phyloP scores from a whole-genome alignment of 2,888 invertebrate genomes.

The Cephus pulcher region DNA sequence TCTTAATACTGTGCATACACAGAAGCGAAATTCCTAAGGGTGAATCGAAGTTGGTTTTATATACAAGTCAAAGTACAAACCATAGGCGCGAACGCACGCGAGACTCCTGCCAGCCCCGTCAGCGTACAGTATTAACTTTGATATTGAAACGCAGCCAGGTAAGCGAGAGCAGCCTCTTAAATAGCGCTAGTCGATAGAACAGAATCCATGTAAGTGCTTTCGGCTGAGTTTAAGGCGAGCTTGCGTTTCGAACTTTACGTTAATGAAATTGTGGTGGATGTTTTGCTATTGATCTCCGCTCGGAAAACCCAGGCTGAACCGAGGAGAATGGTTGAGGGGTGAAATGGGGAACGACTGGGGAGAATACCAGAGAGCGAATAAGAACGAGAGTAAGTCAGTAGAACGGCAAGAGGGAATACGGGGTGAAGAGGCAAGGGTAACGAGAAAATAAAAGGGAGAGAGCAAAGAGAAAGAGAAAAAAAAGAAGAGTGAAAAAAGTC shows the following conservation, averaged over 20 bases:
- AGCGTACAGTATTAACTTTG: not conserved
- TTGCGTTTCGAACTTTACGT: slow-evolving; percentile 28
- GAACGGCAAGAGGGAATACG: not conserved
- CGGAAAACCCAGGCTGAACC: not conserved
- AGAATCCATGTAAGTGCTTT: not conserved
- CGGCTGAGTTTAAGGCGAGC: slow-evolving; percentile 1
- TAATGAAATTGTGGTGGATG: slow-evolving; percentile 31
- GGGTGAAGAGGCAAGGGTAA: slow-evolving; percentile 4
- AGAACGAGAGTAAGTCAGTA: not conserved
- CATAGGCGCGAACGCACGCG: not conserved
- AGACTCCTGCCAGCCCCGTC: not conserved
- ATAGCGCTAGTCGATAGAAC: not conserved
- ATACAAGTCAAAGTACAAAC: not conserved
- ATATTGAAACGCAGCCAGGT: not conserved
- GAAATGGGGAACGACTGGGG: not conserved
- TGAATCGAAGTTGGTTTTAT: not conserved
- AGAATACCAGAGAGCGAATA: not conserved
- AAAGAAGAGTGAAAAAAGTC: slow-evolving; percentile 19
- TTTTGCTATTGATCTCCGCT: slow-evolving; percentile 11
- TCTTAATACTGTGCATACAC: not conserved
- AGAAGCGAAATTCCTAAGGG: not conserved
- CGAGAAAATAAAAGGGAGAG: slow-evolving; percentile 9
- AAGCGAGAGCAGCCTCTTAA: not conserved
- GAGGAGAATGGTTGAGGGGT: not conserved
- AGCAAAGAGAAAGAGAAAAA: slow-evolving; percentile 12